phyloP scores from a whole-genome alignment of 2,888 invertebrate species.

The Drosophila kambysellisi region DNA sequence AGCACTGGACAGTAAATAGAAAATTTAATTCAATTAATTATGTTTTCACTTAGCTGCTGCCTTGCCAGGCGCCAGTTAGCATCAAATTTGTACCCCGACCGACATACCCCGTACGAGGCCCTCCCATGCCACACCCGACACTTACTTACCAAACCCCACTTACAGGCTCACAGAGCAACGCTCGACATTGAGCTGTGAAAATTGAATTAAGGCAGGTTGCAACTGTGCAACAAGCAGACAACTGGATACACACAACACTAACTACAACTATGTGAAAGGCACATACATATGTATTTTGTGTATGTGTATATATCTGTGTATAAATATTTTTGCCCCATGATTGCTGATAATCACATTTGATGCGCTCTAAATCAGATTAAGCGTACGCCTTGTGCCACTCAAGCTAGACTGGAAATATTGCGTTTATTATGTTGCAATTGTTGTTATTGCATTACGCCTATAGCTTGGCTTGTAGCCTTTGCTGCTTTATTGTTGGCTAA shows the following conservation, averaged over 20 bases:
- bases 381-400: conserved; percentile 56
- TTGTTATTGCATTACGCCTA: conserved; percentile 11
- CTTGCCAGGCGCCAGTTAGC: conserved; percentile 3
- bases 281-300: neutral
- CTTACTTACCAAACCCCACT: neutral
- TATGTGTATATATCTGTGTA: neutral
- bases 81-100: neutral
- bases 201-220: conserved; percentile 72
- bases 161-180: neutral
- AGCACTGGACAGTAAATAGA: conserved; percentile 65
- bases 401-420: conserved; percentile 50
- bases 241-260: neutral
- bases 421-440: conserved; percentile 27
- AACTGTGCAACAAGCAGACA: conserved; percentile 18
- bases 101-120: neutral
- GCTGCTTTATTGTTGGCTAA: conserved; percentile 68
- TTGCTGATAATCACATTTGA: conserved; percentile 67
- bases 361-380: conserved; percentile 73
- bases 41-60: conserved; percentile 70
- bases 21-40: conserved; percentile 80
- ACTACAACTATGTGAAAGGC: neutral
- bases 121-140: neutral
- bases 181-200: conserved; percentile 51
- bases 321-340: conserved; percentile 1
- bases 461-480: conserved; percentile 30